Base-by-base conservation (phyloP, 2,888 invertebrate genomes). In the Melieria omissa region DNA sequence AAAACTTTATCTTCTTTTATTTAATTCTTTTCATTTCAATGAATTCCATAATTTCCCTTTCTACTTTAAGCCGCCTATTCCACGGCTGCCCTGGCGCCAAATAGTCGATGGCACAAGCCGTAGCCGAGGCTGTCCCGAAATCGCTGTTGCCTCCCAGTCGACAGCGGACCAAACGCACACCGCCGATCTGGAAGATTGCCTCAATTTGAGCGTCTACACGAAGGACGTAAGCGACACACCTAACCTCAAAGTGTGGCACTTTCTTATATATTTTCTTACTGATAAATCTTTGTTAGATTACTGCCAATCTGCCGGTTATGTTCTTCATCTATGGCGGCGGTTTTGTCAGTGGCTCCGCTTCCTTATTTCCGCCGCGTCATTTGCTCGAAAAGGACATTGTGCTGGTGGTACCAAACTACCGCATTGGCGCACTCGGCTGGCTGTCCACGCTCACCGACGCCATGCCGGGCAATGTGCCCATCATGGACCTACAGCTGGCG, bases 401-500 rank as follows among this genome's bases (percentile, higher is more conserved):
- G 1, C 78, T 89, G 5, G 89, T 89, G 1, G 88, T 88, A 12
- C 83, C 88, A 6, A 88, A 89, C 75, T 89, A 89, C 80, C 83
- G 89, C 5, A 79, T 89, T 1, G 89, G 89, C 41, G 88, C 88
- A 4, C 80, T 89, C 8, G 89, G 89, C 29, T 90, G 89, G 83
- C 72, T 90, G 42, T 86, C 89, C 1, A 88, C 89, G 4, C 84
- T 86, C 68, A 88, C 86, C 10, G 81, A 85, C 8, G 84, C 84
- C n/a, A 84, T 89, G 69, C 88, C 89, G 0, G 90, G 90, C 10
- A 90, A 90, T 81, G 88, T 87, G 71, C 89, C 89, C 0, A 80
- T 90, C 54, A 81, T 87, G 42, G 90, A 90, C 80, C 84, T 88
- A 61, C 77, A 88, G 3, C 72, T 88, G 60, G 89, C 89, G 0